Percentiles rank a stretch among this genome's conserved stretches.
These are phyloP conservation scores for Diachrysia chrysitis DNA, from an alignment of 2,888 invertebrate genomes.

Conservation along the genomic window DNA sequence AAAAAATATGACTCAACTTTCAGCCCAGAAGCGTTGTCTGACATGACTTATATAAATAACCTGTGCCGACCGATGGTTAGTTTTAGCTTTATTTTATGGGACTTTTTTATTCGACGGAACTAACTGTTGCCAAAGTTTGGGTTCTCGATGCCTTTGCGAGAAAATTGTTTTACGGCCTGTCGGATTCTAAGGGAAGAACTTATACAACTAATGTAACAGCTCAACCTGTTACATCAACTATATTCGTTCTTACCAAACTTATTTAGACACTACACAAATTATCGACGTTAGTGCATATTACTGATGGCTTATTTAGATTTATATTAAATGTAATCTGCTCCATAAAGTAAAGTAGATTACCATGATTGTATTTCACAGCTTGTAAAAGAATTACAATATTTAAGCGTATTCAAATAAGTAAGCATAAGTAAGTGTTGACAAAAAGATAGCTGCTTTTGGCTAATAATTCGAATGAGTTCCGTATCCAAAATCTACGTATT, in stretches of 20 bases:
- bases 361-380: not conserved
- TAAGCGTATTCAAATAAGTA: not conserved
- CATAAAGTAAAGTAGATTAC: not conserved
- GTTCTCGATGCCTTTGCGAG: conserved; percentile 47
- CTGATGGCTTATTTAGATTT: not conserved
- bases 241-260: not conserved
- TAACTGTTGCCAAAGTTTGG: conserved; percentile 60
- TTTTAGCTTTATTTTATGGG: conserved; percentile 71
- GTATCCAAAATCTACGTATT: no score
- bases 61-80: conserved; percentile 71
- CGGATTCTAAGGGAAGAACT: conserved; percentile 9
- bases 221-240: conserved; percentile 1
- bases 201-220: conserved; percentile 34
- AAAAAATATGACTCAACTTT: conserved; percentile 87
- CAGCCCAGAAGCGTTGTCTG: conserved; percentile 80
- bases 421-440: not conserved
- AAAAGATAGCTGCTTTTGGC: not conserved
- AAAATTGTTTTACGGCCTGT: conserved; percentile 43
- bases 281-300: not conserved
- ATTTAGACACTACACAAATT: not conserved
- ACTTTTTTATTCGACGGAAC: conserved; percentile 68
- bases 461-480: not conserved
- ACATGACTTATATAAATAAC: conserved; percentile 85
- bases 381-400: not conserved
- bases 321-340: no score